Conservation (phyloP, 2,797 vertebrate species). For the Psittacula derbiana region DNA sequence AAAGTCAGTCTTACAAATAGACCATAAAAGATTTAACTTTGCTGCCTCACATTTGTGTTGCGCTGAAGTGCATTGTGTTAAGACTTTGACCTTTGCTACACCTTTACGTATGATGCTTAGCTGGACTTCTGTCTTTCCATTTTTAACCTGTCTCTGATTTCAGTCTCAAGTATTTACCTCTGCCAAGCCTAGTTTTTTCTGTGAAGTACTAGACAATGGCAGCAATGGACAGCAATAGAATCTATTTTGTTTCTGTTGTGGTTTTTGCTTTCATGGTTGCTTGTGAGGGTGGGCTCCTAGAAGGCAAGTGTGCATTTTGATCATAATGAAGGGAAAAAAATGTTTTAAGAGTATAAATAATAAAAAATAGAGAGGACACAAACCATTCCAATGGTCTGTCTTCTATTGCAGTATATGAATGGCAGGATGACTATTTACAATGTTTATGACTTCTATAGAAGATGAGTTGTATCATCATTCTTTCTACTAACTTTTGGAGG, state of each 20-base stretch:
- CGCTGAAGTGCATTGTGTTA: background rate
- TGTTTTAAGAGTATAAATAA: background rate
- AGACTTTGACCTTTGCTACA: background rate
- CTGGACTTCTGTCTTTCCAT: background rate
- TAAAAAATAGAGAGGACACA: background rate
- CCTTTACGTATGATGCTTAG: background rate
- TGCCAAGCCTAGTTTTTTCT: background rate
- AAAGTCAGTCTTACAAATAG: background rate
- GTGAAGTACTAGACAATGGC: background rate
- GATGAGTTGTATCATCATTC: background rate
- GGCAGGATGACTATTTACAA: background rate
- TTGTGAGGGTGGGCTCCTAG: background rate
- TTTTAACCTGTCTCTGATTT: background rate
- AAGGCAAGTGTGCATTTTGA: background rate
- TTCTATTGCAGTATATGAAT: background rate
- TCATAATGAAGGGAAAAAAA: background rate
- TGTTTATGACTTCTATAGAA: background rate
- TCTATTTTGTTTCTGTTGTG: background rate
- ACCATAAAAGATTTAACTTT: background rate
- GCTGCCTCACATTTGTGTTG: background rate
- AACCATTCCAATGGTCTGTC: background rate
- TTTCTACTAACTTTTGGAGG: background rate
- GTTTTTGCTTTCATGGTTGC: background rate
- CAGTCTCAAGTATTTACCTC: background rate
- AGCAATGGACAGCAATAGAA: background rate